These are phyloP conservation scores for Polymixis lichenea DNA, from an alignment of 2,888 invertebrate genomes.

Conservation along the genomic window DNA sequence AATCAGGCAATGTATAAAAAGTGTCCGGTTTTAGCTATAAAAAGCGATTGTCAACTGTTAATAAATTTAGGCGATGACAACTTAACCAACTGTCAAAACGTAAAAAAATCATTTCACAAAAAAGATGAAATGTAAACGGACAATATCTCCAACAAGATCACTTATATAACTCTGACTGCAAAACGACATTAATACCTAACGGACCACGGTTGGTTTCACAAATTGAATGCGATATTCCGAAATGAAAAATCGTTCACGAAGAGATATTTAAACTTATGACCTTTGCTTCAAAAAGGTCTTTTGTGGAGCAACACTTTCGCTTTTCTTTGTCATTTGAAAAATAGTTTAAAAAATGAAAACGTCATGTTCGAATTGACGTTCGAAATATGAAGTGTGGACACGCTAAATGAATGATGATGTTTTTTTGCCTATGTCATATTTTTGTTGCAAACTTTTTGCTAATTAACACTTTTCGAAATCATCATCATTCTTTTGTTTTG, in stretches of 20 bases:
- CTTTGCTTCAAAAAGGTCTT: slow-evolving; percentile 71
- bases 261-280: slow-evolving; percentile 74
- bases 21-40: not conserved
- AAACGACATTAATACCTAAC: slow-evolving; percentile 73
- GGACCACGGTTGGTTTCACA: slow-evolving; percentile 66
- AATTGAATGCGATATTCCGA: slow-evolving; percentile 72
- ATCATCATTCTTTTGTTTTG: slow-evolving; percentile 31
- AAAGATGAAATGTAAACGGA: slow-evolving; percentile 54
- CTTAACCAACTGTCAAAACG: slow-evolving; percentile 35
- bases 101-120: slow-evolving; percentile 28
- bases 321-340: slow-evolving; percentile 75
- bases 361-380: slow-evolving; percentile 36
- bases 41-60: slow-evolving; percentile 24
- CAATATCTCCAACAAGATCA: slow-evolving; percentile 63
- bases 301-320: slow-evolving; percentile 78
- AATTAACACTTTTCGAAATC: not conserved
- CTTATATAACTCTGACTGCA: slow-evolving; percentile 63
- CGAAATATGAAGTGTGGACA: slow-evolving; percentile 53
- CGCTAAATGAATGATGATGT: slow-evolving; percentile 32
- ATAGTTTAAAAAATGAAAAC: slow-evolving; percentile 60
- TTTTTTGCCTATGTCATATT: not conserved
- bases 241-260: slow-evolving; percentile 76
- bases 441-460: slow-evolving; percentile 1
- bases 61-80: slow-evolving; percentile 38
- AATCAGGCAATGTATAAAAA: slow-evolving; percentile 30